Evolutionary conservation across 2,888 invertebrate genomes (phyloP).

Genomic region (Anaspis maculata): DNA sequence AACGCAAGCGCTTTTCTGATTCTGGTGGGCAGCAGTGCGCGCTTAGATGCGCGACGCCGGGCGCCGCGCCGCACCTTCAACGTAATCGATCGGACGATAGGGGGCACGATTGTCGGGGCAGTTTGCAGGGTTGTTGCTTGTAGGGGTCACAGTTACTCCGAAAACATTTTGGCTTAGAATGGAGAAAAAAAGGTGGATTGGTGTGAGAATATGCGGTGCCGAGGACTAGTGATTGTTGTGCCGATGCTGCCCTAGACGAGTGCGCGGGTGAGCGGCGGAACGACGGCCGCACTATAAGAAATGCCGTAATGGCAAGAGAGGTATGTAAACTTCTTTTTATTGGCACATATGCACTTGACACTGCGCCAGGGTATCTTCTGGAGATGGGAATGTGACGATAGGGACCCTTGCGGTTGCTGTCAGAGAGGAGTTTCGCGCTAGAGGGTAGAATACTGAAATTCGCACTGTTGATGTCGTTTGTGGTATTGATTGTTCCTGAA

Average conservation of each 20-base stretch:
- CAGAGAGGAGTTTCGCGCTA: no score
- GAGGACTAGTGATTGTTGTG: constrained; percentile 33
- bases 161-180: constrained; percentile 36
- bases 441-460: no score
- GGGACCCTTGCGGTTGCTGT: constrained; percentile 4
- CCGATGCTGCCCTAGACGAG: constrained; percentile 28
- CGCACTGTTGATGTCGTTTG: no score
- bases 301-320: constrained; percentile 69
- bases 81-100: constrained; percentile 33
- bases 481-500: no score
- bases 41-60: constrained; percentile 11
- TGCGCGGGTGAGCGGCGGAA: constrained; percentile 32
- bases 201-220: constrained; percentile 32
- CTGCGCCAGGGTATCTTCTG: no score
- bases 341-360: no score
- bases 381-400: no score
- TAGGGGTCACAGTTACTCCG: constrained; percentile 36
- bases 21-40: constrained; percentile 10
- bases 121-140: constrained; percentile 40
- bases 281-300: constrained; percentile 50
- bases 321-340: constrained; percentile 37
- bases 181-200: constrained; percentile 37
- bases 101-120: constrained; percentile 39
- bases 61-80: constrained; percentile 24
- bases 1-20: constrained; percentile 8